Base-by-base conservation (phyloP, 1,140 invertebrate genomes). In the Carposina sasakii region DNA sequence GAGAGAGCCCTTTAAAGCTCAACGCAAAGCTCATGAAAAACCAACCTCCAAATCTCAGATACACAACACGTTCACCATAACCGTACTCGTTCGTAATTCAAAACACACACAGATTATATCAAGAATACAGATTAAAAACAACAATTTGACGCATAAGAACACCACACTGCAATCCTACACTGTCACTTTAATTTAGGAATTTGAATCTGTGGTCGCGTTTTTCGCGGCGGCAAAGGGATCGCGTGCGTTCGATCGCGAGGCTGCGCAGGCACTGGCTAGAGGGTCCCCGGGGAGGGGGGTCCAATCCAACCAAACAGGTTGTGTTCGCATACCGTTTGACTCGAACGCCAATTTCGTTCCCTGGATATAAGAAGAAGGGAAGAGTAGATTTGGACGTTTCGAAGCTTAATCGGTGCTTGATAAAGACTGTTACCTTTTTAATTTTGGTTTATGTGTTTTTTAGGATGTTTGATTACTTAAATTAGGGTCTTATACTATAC, bases 131-230 rank as follows among this genome's bases (percentile, higher is more conserved):
- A 37, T 5, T 10, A 36, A 43, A 16, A 34, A 16, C 8, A 30
- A 46, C 33, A 49, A 51, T 45, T 51, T 19, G 28, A 52, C 48
- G 44, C 31, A 48, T 54, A n/a, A n/a, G n/a, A 54, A 57, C 68
- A 81, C 75, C 60, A 16, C 75, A 81, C 78, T 83, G 79, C 79
- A 83, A 83, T 83, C 79, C 79, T 57, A 55, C 19, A 58, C 10
- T 28, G 40, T 5, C 40, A 42, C 40, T 42, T 28, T 28, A n/a
- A n/a, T n/a, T n/a, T n/a, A n/a, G 5, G n/a, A 33, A 33, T 39
- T 39, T 39, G 24, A n/a, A n/a, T n/a, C n/a, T n/a, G n/a, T n/a
- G n/a, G n/a, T n/a, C n/a, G n/a, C n/a, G n/a, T n/a, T n/a, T n/a
- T n/a, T n/a, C n/a, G n/a, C n/a, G n/a, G n/a, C n/a, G n/a, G n/a